Evolutionary conservation across 2,113 vertebrate genomes (phyloP), one percentile per base, ranked within the genome.

Genomic region (Austrofundulus limnaeus): DNA sequence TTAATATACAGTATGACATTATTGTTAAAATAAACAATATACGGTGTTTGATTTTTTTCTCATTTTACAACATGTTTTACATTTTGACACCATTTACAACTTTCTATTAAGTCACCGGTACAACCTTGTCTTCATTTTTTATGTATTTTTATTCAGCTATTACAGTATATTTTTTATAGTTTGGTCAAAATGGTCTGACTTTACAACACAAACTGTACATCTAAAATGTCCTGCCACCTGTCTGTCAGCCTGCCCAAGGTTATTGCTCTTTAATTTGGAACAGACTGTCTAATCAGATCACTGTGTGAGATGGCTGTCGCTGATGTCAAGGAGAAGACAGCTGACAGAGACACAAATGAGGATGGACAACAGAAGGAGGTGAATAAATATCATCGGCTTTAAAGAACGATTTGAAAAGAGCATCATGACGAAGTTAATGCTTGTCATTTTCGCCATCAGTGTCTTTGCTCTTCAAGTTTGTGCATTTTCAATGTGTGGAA

Each of bases 201-300:
- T 45, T 23, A 16, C 56, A 39, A 39, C 12, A 2, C 31, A 58
- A 46, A 62, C 49, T 77, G 51, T 69, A 69, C 58, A 72, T 77
- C 74, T 70, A 41, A 72, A 68, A 61, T 66, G 77, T 75, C 46
- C 66, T 72, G 69, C 42, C 67, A 78, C 69, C 70, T 67, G 45
- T 55, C 55, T 81, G 61, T 75, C 70, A 81, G 75, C 39, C 73
- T 59, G 63, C 60, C 58, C 81, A 85, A 85, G 81, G 85, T 82
- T 82, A 81, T 61, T 72, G 74, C 74, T 79, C 72, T 87, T 77
- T 88, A 84, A 88, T 86, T 84, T 84, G 70, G 68, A 69, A 82
- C 77, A 70, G 63, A 61, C 73, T 72, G 76, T 77, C 83, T 87
- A 87, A 88, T 87, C 79, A 85, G 81, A 87, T 88, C 77, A 81